These are phyloP conservation scores for Poecilus cupreus DNA, from an alignment of 2,888 invertebrate species.

Conservation along the genomic window DNA sequence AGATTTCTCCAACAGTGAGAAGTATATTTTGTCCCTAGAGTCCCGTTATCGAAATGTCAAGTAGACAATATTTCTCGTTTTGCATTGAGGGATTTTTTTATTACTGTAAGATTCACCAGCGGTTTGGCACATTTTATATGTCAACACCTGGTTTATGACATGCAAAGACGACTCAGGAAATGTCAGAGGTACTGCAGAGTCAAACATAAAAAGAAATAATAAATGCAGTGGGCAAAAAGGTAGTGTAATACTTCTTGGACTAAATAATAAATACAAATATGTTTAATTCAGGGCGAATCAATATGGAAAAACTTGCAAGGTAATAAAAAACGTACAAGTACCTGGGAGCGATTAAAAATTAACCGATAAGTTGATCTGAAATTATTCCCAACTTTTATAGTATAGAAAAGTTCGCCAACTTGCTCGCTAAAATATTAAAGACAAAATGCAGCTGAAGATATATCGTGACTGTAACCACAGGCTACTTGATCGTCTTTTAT, in stretches of 20 bases:
- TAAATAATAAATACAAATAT: conserved; percentile 18
- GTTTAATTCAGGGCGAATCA: background rate
- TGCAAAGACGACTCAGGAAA: conserved; percentile 34
- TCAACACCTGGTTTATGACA: conserved; percentile 44
- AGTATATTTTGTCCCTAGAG: background rate
- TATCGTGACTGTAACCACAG: conserved; percentile 44
- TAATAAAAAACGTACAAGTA: conserved; percentile 14
- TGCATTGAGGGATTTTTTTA: conserved; percentile 16
- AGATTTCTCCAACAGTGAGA: conserved; percentile 1
- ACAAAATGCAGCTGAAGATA: conserved; percentile 29
- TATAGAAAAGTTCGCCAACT: conserved; percentile 35
- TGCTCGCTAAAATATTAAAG: conserved; percentile 40
- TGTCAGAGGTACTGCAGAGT: background rate
- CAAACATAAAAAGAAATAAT: conserved; percentile 6
- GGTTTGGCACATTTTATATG: conserved; percentile 43
- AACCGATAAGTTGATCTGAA: conserved; percentile 23
- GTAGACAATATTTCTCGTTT: conserved; percentile 27
- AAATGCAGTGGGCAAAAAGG: too few species aligned
- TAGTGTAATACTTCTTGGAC: background rate
- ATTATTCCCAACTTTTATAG: conserved; percentile 32
- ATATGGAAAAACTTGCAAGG: conserved; percentile 11
- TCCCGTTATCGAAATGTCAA: conserved; percentile 46
- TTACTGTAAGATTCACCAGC: conserved; percentile 41
- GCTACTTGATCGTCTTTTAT: conserved; percentile 42
- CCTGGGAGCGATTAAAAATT: conserved; percentile 36